These are phyloP conservation scores for Reinhardtius hippoglossoides DNA, from an alignment of 2,113 vertebrate species.

Conservation along the genomic window DNA sequence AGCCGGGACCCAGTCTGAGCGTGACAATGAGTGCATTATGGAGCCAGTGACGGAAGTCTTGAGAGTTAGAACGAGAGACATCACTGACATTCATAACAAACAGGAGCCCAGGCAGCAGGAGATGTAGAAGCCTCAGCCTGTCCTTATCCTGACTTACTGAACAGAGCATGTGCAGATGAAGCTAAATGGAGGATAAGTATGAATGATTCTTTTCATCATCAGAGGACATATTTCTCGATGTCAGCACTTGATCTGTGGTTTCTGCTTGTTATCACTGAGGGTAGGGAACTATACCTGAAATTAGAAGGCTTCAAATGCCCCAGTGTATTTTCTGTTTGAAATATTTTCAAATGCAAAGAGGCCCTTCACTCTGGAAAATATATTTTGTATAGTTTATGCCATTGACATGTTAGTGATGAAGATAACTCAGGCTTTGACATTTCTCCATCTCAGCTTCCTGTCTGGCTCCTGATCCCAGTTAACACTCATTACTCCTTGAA, in stretches of 20 bases:
- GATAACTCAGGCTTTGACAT: background rate
- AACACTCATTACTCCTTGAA: background rate
- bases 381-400: background rate
- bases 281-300: background rate
- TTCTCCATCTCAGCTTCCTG: background rate
- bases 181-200: background rate
- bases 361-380: background rate
- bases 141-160: background rate
- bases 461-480: background rate
- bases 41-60: conserved; percentile 35
- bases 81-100: conserved; percentile 52
- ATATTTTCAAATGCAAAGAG: background rate
- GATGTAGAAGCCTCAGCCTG: conserved; percentile 15
- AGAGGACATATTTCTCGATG: background rate
- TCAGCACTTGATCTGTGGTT: background rate
- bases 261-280: background rate
- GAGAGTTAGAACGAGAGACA: conserved; percentile 69
- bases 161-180: too few species aligned
- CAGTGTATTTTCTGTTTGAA: too few species aligned
- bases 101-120: conserved; percentile 4
- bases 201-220: conserved; percentile 7
- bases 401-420: background rate
- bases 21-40: conserved; percentile 70
- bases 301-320: too few species aligned
- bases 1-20: conserved; percentile 15